Conservation (phyloP, 35 echinoderm and acorn worm species). For the Anneissia japonica region DNA sequence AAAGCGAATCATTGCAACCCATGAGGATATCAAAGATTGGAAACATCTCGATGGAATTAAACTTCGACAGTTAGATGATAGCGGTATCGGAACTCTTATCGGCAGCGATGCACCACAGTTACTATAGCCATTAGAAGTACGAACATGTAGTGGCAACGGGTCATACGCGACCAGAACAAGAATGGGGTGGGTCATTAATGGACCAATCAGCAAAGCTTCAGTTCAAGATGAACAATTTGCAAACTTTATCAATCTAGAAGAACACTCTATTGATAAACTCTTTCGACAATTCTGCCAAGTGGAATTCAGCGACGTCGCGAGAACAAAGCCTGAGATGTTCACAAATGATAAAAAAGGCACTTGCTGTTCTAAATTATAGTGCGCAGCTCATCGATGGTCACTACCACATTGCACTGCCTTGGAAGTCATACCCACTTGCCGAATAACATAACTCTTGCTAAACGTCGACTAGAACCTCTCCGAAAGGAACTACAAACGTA, state of each 20-base stretch:
- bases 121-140: not conserved
- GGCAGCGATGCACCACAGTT: not conserved
- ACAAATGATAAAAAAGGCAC: not conserved
- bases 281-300: not conserved
- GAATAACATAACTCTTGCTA: too few species aligned
- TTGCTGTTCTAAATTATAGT: slow-evolving; percentile 28
- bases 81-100: not conserved
- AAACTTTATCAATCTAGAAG: not conserved
- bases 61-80: too few species aligned
- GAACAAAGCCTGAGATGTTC: not conserved
- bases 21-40: not conserved
- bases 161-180: not conserved
- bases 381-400: slow-evolving; percentile 8
- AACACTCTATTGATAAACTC: too few species aligned
- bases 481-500: too few species aligned
- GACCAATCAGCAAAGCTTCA: not conserved
- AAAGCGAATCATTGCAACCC: too few species aligned
- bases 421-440: slow-evolving; percentile 2
- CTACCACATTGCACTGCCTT: slow-evolving; percentile 44
- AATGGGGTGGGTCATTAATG: not conserved
- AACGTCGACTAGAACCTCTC: too few species aligned
- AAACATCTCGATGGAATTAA: too few species aligned
- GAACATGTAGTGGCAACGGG: not conserved
- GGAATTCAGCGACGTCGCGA: slow-evolving; percentile 8
- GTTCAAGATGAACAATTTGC: not conserved